phyloP scores from a whole-genome alignment of 2,888 invertebrate species.

The Leucophenga montana region DNA sequence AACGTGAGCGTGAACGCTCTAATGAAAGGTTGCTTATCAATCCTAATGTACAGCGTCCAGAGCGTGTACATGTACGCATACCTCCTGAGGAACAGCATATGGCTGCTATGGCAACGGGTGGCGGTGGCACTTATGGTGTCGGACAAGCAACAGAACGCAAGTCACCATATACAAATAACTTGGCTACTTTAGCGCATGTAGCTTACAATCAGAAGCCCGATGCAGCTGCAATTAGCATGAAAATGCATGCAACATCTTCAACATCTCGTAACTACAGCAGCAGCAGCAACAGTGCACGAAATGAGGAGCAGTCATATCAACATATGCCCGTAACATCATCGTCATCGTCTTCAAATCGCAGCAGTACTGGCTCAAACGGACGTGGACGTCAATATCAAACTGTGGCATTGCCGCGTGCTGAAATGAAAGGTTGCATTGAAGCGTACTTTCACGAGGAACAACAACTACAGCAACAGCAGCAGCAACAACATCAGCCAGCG shows the following conservation, averaged over 20 bases:
- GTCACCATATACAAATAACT: slow-evolving; percentile 60
- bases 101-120: neutral
- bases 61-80: slow-evolving; percentile 76
- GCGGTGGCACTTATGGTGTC: neutral
- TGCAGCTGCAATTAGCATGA: slow-evolving; percentile 23
- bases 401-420: slow-evolving; percentile 78
- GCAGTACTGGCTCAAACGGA: slow-evolving; percentile 17
- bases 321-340: slow-evolving; percentile 41
- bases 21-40: slow-evolving; percentile 75
- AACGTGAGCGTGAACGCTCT: slow-evolving; percentile 35
- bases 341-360: slow-evolving; percentile 33
- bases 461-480: slow-evolving; percentile 72
- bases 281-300: slow-evolving; percentile 29
- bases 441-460: slow-evolving; percentile 82
- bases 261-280: slow-evolving; percentile 27
- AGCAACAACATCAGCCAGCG: slow-evolving; percentile 50
- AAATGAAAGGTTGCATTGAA: slow-evolving; percentile 82
- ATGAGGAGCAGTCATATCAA: slow-evolving; percentile 24
- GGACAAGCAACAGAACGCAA: slow-evolving; percentile 45
- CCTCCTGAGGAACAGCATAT: slow-evolving; percentile 58
- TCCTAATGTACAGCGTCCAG: slow-evolving; percentile 76
- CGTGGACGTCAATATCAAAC: slow-evolving; percentile 66
- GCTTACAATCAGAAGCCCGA: slow-evolving; percentile 70
- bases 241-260: slow-evolving; percentile 2
- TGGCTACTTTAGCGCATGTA: slow-evolving; percentile 71